Evolutionary conservation across 2,888 invertebrate species (phyloP).

Genomic region (Teinopalpus imperialis): DNA sequence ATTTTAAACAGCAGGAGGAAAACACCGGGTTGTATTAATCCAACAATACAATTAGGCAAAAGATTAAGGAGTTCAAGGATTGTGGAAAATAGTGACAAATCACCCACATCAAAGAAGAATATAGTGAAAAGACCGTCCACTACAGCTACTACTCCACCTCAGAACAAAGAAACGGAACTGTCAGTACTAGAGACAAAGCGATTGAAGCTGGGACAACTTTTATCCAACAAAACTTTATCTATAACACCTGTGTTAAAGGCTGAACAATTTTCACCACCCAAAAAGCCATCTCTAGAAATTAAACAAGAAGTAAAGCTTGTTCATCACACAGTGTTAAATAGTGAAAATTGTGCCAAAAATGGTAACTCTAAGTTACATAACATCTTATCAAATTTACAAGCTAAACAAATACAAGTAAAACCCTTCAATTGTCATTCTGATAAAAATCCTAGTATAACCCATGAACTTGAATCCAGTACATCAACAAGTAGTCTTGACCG

Average conservation of each 20-base stretch:
- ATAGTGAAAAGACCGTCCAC: conserved; percentile 55
- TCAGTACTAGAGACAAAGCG: conserved; percentile 64
- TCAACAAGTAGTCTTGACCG: conserved; percentile 60
- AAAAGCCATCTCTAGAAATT: conserved; percentile 46
- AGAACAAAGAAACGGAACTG: conserved; percentile 57
- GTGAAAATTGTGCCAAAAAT: conserved; percentile 75
- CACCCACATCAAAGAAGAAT: conserved; percentile 46
- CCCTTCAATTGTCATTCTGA: conserved; percentile 55
- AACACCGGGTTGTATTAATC: conserved; percentile 42
- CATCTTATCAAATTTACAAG: conserved; percentile 71
- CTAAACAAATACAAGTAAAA: conserved; percentile 63
- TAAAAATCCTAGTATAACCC: conserved; percentile 46
- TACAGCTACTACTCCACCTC: conserved; percentile 48
- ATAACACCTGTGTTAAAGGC: conserved; percentile 58
- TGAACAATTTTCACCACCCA: conserved; percentile 46
- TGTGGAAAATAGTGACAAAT: conserved; percentile 60
- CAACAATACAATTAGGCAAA: conserved; percentile 59
- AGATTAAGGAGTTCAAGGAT: conserved; percentile 69
- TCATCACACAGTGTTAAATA: conserved; percentile 64
- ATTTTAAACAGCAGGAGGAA: conserved; percentile 60
- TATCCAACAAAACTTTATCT: conserved; percentile 64
- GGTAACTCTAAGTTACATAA: conserved; percentile 77
- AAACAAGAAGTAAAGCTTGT: conserved; percentile 51
- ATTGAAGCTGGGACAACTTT: conserved; percentile 67
- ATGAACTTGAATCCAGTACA: conserved; percentile 59